These are phyloP conservation scores for Acrocyrtus sp. DNA, from an alignment of 2,888 invertebrate species.

Conservation along the genomic window DNA sequence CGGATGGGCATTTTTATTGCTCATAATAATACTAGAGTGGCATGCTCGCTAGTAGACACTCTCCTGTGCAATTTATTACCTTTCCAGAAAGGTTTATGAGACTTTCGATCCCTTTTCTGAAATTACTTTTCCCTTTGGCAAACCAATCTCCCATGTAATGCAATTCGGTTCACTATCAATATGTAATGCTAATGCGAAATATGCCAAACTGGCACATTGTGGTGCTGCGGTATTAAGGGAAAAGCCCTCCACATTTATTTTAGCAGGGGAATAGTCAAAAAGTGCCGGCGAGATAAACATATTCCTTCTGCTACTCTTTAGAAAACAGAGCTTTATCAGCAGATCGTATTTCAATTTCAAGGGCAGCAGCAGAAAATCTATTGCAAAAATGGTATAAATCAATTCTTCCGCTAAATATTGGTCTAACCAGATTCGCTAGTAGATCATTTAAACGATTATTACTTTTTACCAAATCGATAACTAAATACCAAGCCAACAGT, in stretches of 20 bases:
- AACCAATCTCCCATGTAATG: constrained; percentile 8
- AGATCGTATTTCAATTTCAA: constrained; percentile 35
- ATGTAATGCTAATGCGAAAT: too few species aligned
- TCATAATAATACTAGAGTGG: constrained; percentile 44
- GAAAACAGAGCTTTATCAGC: constrained; percentile 21
- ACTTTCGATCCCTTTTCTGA: constrained; percentile 44
- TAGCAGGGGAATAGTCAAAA: too few species aligned
- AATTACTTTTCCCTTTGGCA: constrained; percentile 46
- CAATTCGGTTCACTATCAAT: too few species aligned
- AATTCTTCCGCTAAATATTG: neutral
- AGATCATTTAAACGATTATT: too few species aligned
- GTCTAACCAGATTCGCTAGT: too few species aligned
- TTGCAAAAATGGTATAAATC: constrained; percentile 25
- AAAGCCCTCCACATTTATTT: too few species aligned
- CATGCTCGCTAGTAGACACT: constrained; percentile 16
- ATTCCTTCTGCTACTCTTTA: too few species aligned
- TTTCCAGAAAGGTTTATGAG: constrained; percentile 47
- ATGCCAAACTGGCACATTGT: too few species aligned
- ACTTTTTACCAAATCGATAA: too few species aligned
- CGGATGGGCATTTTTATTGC: constrained; percentile 22
- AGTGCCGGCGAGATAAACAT: neutral
- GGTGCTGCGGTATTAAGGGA: too few species aligned
- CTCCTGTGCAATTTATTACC: constrained; percentile 38
- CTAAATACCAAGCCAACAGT: too few species aligned
- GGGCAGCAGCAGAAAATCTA: constrained; percentile 14